Base-by-base conservation (phyloP, 2,113 vertebrate genomes). In the Maccullochella peelii region DNA sequence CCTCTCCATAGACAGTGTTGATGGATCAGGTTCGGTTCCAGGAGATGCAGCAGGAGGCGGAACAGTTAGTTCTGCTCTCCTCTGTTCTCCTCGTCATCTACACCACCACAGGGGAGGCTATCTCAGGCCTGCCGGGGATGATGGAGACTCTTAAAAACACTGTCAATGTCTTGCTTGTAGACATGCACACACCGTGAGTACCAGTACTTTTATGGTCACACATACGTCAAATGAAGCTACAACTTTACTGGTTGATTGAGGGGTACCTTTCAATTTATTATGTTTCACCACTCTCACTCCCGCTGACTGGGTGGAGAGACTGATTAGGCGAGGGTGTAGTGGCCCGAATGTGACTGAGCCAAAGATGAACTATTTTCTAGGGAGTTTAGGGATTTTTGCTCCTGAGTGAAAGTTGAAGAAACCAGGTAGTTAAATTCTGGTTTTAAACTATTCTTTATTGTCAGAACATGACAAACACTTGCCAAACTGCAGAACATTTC, bases 1-100 rank as follows among this genome's bases (percentile, higher is more conserved):
- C 0, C 25, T 33, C 61, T 49, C 47, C 83, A 4, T 85, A 99
- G 98, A 98, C 98, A 0, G 77, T 99, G 78, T 74, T 99, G 63
- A 98, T 99, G 98, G 98, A 99, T 90, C 97, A 98, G 88, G 83
- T 88, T 1, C 96, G 98, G 38, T 99, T 99, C 80, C 96, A 97
- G 90, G 97, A 99, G 89, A 95, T 99, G 75, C 97, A 99, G 91
- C 88, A 95, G 75, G 96, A 97, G 88, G 86, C 95, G 57, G 95
- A 97, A 69, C 94, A 93, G 11, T 91, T 99, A 8, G 94, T 96
- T 0, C 0, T 97, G 78, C 89, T 95, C 5, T 97, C 97, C 18
- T 95, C 98, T 0, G 88, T 99, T 82, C 92, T 99, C 18, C 95
- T 99, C 80, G 95, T 99, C 8, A 95, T 96, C 0, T 97, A 98